Evolutionary conservation across 2,888 invertebrate genomes (phyloP), one percentile per base, ranked within the genome.

Genomic region (Notodonta ziczac): DNA sequence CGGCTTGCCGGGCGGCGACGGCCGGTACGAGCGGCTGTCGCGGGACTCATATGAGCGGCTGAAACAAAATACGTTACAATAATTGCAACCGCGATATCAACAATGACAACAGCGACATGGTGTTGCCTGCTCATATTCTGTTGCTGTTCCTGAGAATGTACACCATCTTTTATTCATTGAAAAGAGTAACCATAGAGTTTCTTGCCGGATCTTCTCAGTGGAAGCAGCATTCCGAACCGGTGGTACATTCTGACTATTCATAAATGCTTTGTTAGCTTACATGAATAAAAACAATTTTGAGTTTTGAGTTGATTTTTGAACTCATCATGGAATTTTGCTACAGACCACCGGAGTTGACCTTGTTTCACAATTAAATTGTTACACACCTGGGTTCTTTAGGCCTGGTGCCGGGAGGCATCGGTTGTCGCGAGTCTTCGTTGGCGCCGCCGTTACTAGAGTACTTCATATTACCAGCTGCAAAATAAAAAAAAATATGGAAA

Each of bases 351-450:
- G 35, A 50, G 14, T 52, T 5, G n/a, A 46, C n/a, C n/a, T 13
- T n/a, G n/a, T 46, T n/a, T 16, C 16, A 51, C n/a, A 16, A 14
- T 51, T 2, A 5, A 32, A 24, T 52, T 32, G 24, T 52, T 13
- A 68, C 69, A 62, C 76, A 92, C 93, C 87, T 82, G 10, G 94
- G 92, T 63, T 94, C 94, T 70, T 94, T 92, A 5, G 90, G 89
- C 57, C 94, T 85, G 14, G 91, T 89, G 40, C 93, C 93, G 0
- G 94, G 91, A 0, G 93, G 91, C 78, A 93, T 84, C 2, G 92
- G 91, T 66, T 93, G 93, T 56, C 94, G 82, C 1, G 90, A 76
- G 63, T 93, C 94, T 62, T 94, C 93, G 55, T 76, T 84, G 7
- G 90, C 73, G 44, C 81, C 87, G 51, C 91, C 91, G 67, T 94